phyloP scores from a whole-genome alignment of 2,888 invertebrate species.

The Cryptocheilus praepositus region DNA sequence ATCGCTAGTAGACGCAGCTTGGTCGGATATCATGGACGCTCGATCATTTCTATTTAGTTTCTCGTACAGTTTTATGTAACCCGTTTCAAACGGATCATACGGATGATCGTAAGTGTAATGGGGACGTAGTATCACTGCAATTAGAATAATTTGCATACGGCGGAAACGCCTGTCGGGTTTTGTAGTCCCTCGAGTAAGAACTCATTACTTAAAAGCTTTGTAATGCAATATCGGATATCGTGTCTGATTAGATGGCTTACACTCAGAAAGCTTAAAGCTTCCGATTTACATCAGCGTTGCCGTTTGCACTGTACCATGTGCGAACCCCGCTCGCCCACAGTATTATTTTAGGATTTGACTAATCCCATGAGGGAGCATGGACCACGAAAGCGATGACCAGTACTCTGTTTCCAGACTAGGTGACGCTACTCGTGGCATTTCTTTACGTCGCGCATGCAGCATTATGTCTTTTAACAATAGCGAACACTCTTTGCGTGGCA shows the following conservation, averaged over 20 bases:
- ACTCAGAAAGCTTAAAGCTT: constrained; percentile 4
- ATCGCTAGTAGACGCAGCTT: too few relatives aligned
- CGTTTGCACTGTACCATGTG: constrained; percentile 39
- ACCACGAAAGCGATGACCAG: constrained; percentile 45
- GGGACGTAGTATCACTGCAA: too few relatives aligned
- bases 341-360: constrained; percentile 60
- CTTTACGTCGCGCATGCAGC: constrained; percentile 4
- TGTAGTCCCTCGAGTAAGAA: neutral
- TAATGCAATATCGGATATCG: too few relatives aligned
- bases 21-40: too few relatives aligned
- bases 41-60: too few relatives aligned
- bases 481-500: too few relatives aligned
- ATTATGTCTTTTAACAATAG: too few relatives aligned
- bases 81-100: too few relatives aligned
- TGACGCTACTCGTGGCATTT: constrained; percentile 17
- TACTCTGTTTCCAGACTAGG: constrained; percentile 25
- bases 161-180: neutral
- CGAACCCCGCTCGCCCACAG: constrained; percentile 35
- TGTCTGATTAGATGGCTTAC: constrained; percentile 7
- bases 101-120: too few relatives aligned
- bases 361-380: constrained; percentile 55
- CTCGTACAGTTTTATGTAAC: too few relatives aligned
- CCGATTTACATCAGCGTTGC: constrained; percentile 38
- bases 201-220: too few relatives aligned
- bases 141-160: neutral